Conservation (phyloP, 2,888 invertebrate species). For the Idaea biselata region DNA sequence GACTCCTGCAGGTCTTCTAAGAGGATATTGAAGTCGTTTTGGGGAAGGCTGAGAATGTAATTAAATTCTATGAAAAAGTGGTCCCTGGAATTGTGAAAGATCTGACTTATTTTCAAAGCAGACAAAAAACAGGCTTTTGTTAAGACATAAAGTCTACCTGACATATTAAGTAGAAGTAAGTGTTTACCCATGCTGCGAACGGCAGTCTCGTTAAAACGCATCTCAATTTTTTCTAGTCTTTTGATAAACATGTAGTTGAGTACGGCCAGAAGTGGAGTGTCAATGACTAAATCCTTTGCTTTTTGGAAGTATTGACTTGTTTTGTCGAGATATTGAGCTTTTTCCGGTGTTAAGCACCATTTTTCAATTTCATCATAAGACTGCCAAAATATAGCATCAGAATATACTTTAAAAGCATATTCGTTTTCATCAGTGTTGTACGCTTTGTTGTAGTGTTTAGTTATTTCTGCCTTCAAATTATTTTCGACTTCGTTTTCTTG, state of each 20-base stretch:
- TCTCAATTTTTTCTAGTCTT: constrained; percentile 33
- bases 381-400: constrained; percentile 43
- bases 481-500: constrained; percentile 40
- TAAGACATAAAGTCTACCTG: constrained; percentile 28
- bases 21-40: constrained; percentile 34
- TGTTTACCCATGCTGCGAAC: constrained; percentile 23
- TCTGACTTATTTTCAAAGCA: constrained; percentile 39
- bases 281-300: constrained; percentile 40
- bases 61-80: constrained; percentile 40
- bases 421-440: constrained; percentile 27
- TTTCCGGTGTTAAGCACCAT: constrained; percentile 42
- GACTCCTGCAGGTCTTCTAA: constrained; percentile 34
- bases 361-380: constrained; percentile 47
- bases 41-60: constrained; percentile 36
- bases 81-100: constrained; percentile 21
- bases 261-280: constrained; percentile 40
- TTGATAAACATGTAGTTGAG: constrained; percentile 39
- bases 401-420: constrained; percentile 37
- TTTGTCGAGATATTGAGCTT: constrained; percentile 36
- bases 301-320: constrained; percentile 34
- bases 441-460: constrained; percentile 31
- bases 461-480: constrained; percentile 38
- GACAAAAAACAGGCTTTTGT: constrained; percentile 34
- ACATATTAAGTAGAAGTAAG: constrained; percentile 20
- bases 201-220: constrained; percentile 29